phyloP scores from a whole-genome alignment of 2,113 vertebrate genomes.

The Tylochromis polylepis region DNA sequence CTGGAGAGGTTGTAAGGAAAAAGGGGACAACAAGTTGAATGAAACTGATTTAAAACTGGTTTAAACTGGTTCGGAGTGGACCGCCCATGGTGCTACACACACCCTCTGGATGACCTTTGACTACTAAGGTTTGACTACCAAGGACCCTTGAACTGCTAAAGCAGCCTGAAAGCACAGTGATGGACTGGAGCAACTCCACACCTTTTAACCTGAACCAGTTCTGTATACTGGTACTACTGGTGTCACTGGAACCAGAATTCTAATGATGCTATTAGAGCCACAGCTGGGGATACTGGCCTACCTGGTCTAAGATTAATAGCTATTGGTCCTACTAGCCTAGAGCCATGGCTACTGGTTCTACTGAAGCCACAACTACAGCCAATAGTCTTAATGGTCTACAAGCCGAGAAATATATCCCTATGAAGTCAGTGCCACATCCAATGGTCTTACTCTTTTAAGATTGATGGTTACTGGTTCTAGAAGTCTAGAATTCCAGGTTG shows the following conservation, averaged over 20 bases:
- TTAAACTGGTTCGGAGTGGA: slow-evolving; percentile 28
- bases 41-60: slow-evolving; percentile 17
- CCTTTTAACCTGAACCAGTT: slow-evolving; percentile 19
- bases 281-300: background rate
- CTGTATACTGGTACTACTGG: slow-evolving; percentile 18
- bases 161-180: slow-evolving; percentile 59
- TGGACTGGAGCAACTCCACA: slow-evolving; percentile 21
- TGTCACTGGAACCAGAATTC: slow-evolving; percentile 27
- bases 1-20: background rate
- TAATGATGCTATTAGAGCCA: slow-evolving; percentile 21
- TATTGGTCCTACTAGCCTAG: background rate
- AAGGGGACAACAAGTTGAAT: background rate
- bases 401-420: background rate
- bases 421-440: background rate
- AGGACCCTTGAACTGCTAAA: slow-evolving; percentile 44
- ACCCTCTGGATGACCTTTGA: slow-evolving; percentile 57
- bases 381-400: background rate
- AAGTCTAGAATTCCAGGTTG: background rate
- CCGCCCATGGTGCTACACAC: slow-evolving; percentile 89
- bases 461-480: background rate
- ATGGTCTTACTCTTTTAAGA: background rate
- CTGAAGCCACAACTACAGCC: background rate
- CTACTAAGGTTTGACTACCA: slow-evolving; percentile 38
- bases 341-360: background rate
- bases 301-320: background rate